Percentiles rank a stretch among this genome's conserved stretches.
These are phyloP conservation scores for Lasiommata megera DNA, from an alignment of 2,888 invertebrate genomes.

Conservation along the genomic window DNA sequence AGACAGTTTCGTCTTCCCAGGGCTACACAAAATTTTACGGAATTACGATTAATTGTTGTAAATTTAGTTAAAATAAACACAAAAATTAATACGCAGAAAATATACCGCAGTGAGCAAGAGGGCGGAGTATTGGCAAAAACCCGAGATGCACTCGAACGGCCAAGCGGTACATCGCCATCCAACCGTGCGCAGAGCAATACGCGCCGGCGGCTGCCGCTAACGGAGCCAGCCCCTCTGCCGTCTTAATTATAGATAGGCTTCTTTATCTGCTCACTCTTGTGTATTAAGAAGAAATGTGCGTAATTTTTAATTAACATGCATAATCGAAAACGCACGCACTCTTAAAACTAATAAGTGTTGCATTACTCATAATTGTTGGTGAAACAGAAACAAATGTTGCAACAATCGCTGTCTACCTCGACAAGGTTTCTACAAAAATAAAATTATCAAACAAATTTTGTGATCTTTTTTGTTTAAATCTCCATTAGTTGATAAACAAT, in stretches of 20 bases:
- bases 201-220: slow-evolving; percentile 20
- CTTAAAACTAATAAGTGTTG: neutral
- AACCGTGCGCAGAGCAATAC: slow-evolving; percentile 35
- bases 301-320: neutral
- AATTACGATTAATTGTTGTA: no score
- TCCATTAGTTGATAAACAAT: no score
- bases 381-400: neutral
- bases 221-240: neutral
- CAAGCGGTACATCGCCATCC: slow-evolving; percentile 34
- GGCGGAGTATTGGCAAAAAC: slow-evolving; percentile 44
- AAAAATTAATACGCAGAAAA: no score
- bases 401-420: neutral
- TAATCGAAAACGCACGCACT: neutral
- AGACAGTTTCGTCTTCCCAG: no score
- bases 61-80: no score
- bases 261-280: neutral
- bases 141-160: slow-evolving; percentile 54
- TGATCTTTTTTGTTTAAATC: no score
- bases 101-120: slow-evolving; percentile 31
- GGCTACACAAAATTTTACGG: no score
- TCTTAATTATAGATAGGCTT: slow-evolving; percentile 9
- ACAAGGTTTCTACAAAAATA: neutral
- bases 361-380: neutral
- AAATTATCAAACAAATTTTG: no score
- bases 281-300: slow-evolving; percentile 3